phyloP scores from a whole-genome alignment of 2,797 vertebrate species.

The Orientallactaga sibirica region DNA sequence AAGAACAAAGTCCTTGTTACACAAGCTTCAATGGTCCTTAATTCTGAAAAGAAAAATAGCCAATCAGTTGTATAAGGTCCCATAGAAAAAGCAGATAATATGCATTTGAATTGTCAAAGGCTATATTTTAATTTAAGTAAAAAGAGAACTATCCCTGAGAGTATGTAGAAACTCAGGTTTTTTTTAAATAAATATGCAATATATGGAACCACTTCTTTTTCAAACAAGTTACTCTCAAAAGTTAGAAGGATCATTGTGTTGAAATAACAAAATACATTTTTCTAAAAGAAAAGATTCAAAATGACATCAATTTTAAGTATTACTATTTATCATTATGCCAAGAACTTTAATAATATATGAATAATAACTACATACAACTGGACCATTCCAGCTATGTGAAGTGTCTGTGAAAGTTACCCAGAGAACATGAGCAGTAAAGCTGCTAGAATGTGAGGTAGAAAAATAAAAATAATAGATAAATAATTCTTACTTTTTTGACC shows the following conservation, averaged over 20 bases:
- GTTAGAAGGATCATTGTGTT: constrained; percentile 63
- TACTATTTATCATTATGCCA: not conserved
- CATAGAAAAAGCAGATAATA: constrained; percentile 78
- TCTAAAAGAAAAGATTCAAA: not conserved
- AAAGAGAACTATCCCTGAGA: constrained; percentile 67
- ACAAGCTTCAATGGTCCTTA: constrained; percentile 82
- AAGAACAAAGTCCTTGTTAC: constrained; percentile 81
- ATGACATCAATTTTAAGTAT: not conserved
- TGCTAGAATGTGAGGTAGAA: not conserved
- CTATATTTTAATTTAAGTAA: constrained; percentile 47
- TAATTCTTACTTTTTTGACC: not conserved
- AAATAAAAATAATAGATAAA: not conserved
- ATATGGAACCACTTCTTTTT: constrained; percentile 70
- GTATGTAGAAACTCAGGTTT: constrained; percentile 76
- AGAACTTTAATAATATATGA: not conserved
- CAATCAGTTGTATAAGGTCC: constrained; percentile 82
- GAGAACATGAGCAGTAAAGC: not conserved
- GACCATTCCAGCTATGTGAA: not conserved
- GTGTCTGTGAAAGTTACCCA: not conserved
- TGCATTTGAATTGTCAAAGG: constrained; percentile 78
- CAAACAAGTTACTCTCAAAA: constrained; percentile 63
- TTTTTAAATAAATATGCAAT: constrained; percentile 73
- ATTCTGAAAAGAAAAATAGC: constrained; percentile 81
- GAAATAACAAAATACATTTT: constrained; percentile 52
- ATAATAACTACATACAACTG: not conserved